Evolutionary conservation across 2,797 vertebrate species (phyloP).

Genomic region (Poecilia velifera): DNA sequence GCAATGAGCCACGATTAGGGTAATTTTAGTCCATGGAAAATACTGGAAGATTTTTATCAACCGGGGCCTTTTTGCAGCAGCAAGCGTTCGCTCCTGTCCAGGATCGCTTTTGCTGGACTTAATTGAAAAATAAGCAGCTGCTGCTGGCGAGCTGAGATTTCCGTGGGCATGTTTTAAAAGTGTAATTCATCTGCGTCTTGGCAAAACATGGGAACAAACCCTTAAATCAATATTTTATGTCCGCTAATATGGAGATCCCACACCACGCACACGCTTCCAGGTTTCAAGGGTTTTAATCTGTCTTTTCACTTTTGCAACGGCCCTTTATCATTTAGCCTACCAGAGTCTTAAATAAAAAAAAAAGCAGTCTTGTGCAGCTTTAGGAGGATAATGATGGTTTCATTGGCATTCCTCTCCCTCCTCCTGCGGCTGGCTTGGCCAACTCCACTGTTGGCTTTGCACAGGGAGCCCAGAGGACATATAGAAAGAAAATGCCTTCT

Average conservation of each 20-base stretch:
- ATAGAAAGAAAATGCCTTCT: constrained; percentile 50
- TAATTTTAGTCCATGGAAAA: background rate
- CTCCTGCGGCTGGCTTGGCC: constrained; percentile 45
- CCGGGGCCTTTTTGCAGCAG: background rate
- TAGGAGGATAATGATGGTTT: constrained; percentile 51
- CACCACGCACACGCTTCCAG: constrained; percentile 13
- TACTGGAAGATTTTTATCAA: constrained; percentile 2
- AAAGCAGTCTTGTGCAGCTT: constrained; percentile 39
- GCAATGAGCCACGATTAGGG: constrained; percentile 3
- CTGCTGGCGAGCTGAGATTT: background rate
- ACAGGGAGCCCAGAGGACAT: constrained; percentile 44
- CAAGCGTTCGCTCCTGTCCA: background rate
- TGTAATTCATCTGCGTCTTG: background rate
- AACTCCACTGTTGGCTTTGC: constrained; percentile 37
- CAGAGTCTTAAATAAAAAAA: constrained; percentile 38
- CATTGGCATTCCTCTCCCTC: constrained; percentile 52
- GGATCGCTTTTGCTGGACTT: background rate
- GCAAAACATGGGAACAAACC: background rate
- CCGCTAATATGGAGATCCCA: background rate
- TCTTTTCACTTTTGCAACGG: background rate
- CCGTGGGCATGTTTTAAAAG: background rate
- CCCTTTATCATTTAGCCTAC: constrained; percentile 28
- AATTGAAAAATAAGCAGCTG: background rate
- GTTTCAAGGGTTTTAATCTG: constrained; percentile 20
- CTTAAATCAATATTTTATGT: constrained; percentile 16